phyloP scores from a whole-genome alignment of 2,888 invertebrate species.

The Trissonchulus latispiculum region DNA sequence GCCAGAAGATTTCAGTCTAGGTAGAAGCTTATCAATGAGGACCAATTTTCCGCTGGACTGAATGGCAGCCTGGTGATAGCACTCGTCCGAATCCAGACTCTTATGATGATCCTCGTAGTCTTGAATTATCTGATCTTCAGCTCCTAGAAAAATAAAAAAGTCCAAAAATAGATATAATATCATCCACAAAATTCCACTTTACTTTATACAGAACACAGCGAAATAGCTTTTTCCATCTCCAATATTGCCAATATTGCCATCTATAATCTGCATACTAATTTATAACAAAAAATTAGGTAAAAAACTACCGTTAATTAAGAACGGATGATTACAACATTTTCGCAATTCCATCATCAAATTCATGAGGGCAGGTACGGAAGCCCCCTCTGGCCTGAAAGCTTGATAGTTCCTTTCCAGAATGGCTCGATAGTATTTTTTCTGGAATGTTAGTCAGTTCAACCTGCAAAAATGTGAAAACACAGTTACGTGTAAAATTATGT shows the following conservation, averaged over 20 bases:
- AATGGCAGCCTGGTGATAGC: conserved; percentile 59
- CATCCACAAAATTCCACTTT: no score
- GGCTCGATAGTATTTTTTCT: conserved; percentile 98
- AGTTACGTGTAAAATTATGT: no score
- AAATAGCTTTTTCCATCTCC: no score
- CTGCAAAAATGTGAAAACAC: conserved; percentile 51
- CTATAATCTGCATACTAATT: no score
- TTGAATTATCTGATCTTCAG: conserved; percentile 92
- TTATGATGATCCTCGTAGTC: conserved; percentile 55
- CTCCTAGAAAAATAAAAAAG: no score
- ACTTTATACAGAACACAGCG: no score
- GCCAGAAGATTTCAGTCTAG: conserved; percentile 86
- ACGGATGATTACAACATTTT: conserved; percentile 99
- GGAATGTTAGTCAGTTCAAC: conserved; percentile 98
- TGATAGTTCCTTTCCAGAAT: conserved; percentile 95
- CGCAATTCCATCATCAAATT: conserved; percentile 99
- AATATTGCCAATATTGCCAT: no score
- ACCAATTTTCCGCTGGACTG: conserved; percentile 98
- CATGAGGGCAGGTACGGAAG: conserved; percentile 95
- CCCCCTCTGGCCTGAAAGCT: conserved; percentile 92
- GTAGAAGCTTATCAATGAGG: conserved; percentile 88
- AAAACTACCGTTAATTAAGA: conserved; percentile 74
- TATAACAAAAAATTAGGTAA: not conserved
- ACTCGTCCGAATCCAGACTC: conserved; percentile 39
- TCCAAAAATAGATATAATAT: no score